Evolutionary conservation across 2,888 invertebrate genomes (phyloP).

Genomic region (Amiota communis): DNA sequence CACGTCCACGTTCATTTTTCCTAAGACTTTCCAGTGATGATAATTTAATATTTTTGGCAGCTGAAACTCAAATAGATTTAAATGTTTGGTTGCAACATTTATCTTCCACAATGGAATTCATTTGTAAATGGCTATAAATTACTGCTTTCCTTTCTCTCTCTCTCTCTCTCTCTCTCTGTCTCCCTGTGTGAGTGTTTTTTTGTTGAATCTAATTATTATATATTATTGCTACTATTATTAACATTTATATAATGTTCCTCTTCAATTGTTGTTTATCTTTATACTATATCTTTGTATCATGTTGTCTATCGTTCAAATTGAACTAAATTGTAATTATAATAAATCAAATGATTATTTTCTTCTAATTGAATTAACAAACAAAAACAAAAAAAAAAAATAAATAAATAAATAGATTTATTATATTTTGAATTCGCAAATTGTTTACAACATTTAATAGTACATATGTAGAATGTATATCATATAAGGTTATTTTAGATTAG

Average conservation of each 20-base stretch:
- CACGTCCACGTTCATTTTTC: slow-evolving; percentile 73
- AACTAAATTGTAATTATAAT: too few species aligned
- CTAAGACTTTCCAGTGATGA: slow-evolving; percentile 57
- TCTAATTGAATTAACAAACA: too few species aligned
- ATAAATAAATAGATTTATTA: neutral
- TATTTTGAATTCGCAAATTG: neutral
- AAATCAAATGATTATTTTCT: too few species aligned
- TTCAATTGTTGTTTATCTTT: too few species aligned
- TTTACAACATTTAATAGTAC: slow-evolving; percentile 10
- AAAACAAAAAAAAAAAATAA: neutral
- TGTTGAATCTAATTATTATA: neutral
- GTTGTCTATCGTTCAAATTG: too few species aligned
- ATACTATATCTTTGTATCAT: too few species aligned
- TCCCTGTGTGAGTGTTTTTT: slow-evolving; percentile 3
- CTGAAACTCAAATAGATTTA: slow-evolving; percentile 74
- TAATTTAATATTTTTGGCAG: slow-evolving; percentile 70
- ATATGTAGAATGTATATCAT: neutral
- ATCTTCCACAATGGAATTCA: slow-evolving; percentile 72
- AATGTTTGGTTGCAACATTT: slow-evolving; percentile 73
- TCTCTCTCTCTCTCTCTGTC: too few species aligned
- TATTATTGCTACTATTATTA: neutral
- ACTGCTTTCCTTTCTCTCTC: slow-evolving; percentile 6
- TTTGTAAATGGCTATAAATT: slow-evolving; percentile 72
- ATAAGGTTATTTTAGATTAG: neutral
- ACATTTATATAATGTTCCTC: neutral